phyloP scores from a whole-genome alignment of 92 coral and sea anemone genomes.

The Parazoanthus atlanticus region DNA sequence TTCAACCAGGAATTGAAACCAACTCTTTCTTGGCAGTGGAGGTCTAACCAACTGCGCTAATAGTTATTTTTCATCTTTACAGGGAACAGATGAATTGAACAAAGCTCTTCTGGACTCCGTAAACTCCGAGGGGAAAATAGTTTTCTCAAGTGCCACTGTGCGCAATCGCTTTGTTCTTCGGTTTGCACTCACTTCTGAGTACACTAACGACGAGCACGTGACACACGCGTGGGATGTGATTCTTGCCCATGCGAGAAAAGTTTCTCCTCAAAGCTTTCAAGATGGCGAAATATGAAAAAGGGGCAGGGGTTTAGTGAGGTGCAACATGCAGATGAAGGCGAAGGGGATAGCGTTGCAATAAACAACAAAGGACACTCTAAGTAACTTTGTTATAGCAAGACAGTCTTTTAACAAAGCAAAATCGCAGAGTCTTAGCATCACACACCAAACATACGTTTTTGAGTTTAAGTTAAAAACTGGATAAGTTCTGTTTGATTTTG shows the following conservation, averaged over 20 bases:
- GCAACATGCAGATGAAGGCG: too few relatives aligned
- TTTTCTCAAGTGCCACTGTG: constrained; percentile 4
- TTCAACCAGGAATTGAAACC: too few relatives aligned
- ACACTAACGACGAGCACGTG: constrained; percentile 16
- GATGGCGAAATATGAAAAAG: background rate
- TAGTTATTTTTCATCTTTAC: background rate
- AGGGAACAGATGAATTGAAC: constrained; percentile 1
- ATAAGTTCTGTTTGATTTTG: too few relatives aligned
- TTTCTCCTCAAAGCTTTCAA: background rate
- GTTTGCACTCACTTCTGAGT: constrained; percentile 5
- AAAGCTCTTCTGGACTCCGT: constrained; percentile 5
- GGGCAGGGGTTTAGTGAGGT: background rate
- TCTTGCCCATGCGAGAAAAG: background rate
- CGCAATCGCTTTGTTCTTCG: constrained; percentile 19
- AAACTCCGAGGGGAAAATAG: background rate
- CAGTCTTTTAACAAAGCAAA: too few relatives aligned
- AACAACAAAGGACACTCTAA: too few relatives aligned
- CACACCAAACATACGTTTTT: too few relatives aligned
- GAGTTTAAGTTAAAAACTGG: too few relatives aligned
- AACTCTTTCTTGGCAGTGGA: background rate
- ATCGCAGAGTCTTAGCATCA: too few relatives aligned
- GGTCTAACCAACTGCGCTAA: background rate
- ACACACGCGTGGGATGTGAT: constrained; percentile 18
- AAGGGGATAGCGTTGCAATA: too few relatives aligned
- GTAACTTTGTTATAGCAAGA: too few relatives aligned